Conservation (phyloP, 2,113 vertebrate genomes). For the Nesoenas mayeri region DNA sequence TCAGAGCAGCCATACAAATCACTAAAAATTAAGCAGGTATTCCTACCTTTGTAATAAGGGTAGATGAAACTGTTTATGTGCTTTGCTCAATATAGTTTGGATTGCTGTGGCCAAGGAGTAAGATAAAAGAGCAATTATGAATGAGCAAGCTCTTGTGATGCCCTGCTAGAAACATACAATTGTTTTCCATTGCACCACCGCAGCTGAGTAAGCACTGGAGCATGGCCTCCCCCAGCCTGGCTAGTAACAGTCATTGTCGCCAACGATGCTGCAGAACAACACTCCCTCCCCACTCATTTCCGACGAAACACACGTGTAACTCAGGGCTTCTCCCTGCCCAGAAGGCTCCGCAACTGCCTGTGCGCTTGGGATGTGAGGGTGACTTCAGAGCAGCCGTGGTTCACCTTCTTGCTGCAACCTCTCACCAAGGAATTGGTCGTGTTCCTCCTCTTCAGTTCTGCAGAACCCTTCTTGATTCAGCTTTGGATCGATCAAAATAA, state of each 20-base stretch:
- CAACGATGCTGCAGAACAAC: neutral
- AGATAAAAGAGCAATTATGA: constrained; percentile 57
- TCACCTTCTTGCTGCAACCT: neutral
- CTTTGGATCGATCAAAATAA: neutral
- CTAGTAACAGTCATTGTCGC: neutral
- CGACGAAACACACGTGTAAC: neutral
- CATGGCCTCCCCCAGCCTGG: neutral
- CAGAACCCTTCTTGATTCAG: neutral
- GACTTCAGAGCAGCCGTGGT: neutral
- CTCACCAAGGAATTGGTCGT: neutral
- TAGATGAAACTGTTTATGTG: constrained; percentile 41
- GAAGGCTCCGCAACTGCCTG: accelerated
- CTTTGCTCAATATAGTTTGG: constrained; percentile 45
- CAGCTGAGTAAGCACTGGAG: constrained; percentile 41
- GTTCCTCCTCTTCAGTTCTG: neutral
- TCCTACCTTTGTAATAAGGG: neutral
- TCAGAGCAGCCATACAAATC: constrained; percentile 3
- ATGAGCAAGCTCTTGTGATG: constrained; percentile 45
- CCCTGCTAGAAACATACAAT: neutral
- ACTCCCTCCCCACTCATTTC: constrained; percentile 53
- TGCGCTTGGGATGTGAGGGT: neutral
- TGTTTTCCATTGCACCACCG: constrained; percentile 35
- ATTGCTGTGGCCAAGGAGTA: constrained; percentile 7
- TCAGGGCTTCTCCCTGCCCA: neutral
- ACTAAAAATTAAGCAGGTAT: constrained; percentile 32